These are phyloP conservation scores for Dunckerocampus dactyliophorus DNA, from an alignment of 2,113 vertebrate genomes.

Conservation along the genomic window DNA sequence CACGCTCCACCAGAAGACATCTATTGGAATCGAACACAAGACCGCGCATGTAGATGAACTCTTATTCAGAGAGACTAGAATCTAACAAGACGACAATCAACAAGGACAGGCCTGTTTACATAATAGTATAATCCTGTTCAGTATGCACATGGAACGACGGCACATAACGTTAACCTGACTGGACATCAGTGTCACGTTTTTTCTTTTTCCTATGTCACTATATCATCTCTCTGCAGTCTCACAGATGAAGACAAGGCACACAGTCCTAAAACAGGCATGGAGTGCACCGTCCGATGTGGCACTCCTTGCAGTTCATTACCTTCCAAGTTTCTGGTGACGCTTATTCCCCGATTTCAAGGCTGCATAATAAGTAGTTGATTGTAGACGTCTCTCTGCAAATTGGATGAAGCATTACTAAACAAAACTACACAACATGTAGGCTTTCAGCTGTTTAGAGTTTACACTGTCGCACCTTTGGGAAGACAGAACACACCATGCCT, in stretches of 20 bases:
- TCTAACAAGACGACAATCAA: no score
- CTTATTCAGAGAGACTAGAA: conserved; percentile 18
- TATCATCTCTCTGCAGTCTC: neutral
- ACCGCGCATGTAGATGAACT: conserved; percentile 26
- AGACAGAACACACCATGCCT: conserved; percentile 17
- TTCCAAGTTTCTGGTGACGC: conserved; percentile 77
- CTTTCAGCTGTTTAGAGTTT: conserved; percentile 5
- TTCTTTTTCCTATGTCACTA: neutral
- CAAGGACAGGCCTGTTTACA: conserved; percentile 1
- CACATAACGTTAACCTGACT: neutral
- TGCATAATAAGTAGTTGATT: conserved; percentile 83
- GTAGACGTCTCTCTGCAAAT: conserved; percentile 88
- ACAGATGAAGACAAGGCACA: neutral
- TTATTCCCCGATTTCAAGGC: conserved; percentile 81
- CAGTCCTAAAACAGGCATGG: neutral
- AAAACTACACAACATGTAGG: neutral
- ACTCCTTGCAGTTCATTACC: conserved; percentile 59
- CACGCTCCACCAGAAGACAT: conserved; percentile 85
- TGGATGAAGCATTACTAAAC: conserved; percentile 29
- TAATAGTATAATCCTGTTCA: conserved; percentile 6
- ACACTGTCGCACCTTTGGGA: conserved; percentile 13
- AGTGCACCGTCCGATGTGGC: neutral
- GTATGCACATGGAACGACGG: neutral
- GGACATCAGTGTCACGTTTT: no score
- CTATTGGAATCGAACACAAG: conserved; percentile 61